Evolutionary conservation across 2,888 invertebrate genomes (phyloP).

Genomic region (Lottia scabra): DNA sequence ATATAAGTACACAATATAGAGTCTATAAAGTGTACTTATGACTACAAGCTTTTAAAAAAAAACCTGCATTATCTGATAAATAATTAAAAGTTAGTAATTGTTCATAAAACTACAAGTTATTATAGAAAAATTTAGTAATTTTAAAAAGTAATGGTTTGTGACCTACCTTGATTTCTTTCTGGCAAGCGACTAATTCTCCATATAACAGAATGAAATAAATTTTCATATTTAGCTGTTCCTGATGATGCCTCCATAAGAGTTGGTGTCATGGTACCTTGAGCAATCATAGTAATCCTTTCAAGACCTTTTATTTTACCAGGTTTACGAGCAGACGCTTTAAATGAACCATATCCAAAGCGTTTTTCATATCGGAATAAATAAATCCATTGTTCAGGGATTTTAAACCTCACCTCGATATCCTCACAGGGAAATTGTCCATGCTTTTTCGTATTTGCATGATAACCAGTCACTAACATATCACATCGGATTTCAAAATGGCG

Average conservation of each 20-base stretch:
- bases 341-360: slow-evolving; percentile 96
- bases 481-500: slow-evolving; percentile 91
- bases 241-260: slow-evolving; percentile 77
- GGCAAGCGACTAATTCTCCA: slow-evolving; percentile 98
- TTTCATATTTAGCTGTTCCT: slow-evolving; percentile 96
- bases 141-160: too few relatives aligned
- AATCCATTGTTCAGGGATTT: slow-evolving; percentile 99
- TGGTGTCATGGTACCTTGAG: slow-evolving; percentile 63
- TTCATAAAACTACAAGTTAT: too few relatives aligned
- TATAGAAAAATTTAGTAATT: too few relatives aligned
- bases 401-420: slow-evolving; percentile 91
- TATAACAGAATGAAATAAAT: slow-evolving; percentile 95
- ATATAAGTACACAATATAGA: too few relatives aligned
- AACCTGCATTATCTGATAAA: too few relatives aligned
- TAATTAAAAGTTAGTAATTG: too few relatives aligned
- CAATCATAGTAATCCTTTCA: slow-evolving; percentile 67
- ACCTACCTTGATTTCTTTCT: slow-evolving; percentile 95
- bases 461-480: slow-evolving; percentile 96
- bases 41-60: too few relatives aligned
- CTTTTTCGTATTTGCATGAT: slow-evolving; percentile 93
- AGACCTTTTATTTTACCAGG: slow-evolving; percentile 74
- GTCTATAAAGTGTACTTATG: too few relatives aligned
- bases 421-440: slow-evolving; percentile 80
- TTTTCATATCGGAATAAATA: slow-evolving; percentile 98
- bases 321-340: slow-evolving; percentile 83